phyloP scores from a whole-genome alignment of 2,888 invertebrate species.

The Eupithecia inturbata region DNA sequence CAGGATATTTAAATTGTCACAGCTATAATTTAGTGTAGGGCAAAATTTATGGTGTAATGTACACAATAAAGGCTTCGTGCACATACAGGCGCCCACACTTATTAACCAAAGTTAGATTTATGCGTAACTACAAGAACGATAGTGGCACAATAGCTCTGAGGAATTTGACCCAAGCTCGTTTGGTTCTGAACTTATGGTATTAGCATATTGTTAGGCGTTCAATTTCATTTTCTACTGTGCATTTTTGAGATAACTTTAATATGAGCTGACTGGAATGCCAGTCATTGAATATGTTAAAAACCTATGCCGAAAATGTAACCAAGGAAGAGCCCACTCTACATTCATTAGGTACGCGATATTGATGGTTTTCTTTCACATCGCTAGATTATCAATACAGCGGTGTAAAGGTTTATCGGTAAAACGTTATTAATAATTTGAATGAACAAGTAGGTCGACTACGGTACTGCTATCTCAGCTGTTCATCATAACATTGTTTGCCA shows the following conservation, averaged over 20 bases:
- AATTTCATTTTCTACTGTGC: constrained; percentile 37
- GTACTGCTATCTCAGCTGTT: constrained; percentile 58
- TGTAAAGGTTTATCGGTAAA: constrained; percentile 24
- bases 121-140: constrained; percentile 70
- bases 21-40: constrained; percentile 43
- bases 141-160: constrained; percentile 75
- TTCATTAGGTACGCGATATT: not conserved
- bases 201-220: constrained; percentile 42
- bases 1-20: constrained; percentile 35
- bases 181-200: constrained; percentile 50
- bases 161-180: constrained; percentile 76
- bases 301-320: not conserved
- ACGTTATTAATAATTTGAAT: constrained; percentile 50
- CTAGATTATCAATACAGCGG: not conserved
- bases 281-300: not conserved
- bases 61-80: constrained; percentile 68
- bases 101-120: constrained; percentile 80
- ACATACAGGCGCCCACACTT: constrained; percentile 77
- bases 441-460: constrained; percentile 66
- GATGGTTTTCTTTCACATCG: not conserved
- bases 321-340: not conserved
- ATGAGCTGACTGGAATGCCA: not conserved
- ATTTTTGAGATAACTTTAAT: constrained; percentile 16
- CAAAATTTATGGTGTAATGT: constrained; percentile 59
- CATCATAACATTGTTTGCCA: constrained; percentile 61